A percentile compares a stretch with the other conserved stretches of the same genome.
Evolutionary conservation across 2,888 invertebrate species (phyloP).

Genomic region (Choristoneura rosaceana): DNA sequence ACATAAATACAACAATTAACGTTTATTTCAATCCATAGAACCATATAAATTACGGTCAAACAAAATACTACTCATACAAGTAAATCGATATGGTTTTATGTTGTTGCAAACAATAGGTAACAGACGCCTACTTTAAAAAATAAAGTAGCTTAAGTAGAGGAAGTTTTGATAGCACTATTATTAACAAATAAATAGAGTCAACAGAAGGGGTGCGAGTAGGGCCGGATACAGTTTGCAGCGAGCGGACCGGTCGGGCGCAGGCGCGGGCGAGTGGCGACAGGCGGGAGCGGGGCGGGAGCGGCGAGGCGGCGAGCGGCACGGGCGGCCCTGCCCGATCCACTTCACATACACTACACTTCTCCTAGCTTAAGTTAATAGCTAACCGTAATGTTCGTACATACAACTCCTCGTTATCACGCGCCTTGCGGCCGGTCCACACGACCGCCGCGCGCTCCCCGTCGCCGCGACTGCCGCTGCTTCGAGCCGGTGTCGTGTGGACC

Average conservation of each 20-base stretch:
- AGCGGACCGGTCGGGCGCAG: constrained; percentile 61
- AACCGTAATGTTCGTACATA: constrained; percentile 61
- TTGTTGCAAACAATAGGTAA: constrained; percentile 60
- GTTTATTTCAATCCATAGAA: constrained; percentile 85
- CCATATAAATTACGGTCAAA: constrained; percentile 82
- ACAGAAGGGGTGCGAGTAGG: constrained; percentile 40
- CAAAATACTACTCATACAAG: constrained; percentile 77
- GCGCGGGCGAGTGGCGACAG: constrained; percentile 70
- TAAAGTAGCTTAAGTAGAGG: constrained; percentile 50
- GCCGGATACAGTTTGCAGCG: constrained; percentile 37
- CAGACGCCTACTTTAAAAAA: constrained; percentile 46
- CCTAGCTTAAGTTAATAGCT: constrained; percentile 44
- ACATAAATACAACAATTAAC: constrained; percentile 81
- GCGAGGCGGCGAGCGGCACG: constrained; percentile 76
- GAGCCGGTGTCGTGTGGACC: constrained; percentile 37
- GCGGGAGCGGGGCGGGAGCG: constrained; percentile 65
- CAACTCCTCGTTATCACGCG: constrained; percentile 66
- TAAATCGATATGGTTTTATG: constrained; percentile 78
- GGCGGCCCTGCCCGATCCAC: constrained; percentile 50
- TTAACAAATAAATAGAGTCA: constrained; percentile 54
- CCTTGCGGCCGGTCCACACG: constrained; percentile 48
- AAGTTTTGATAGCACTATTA: constrained; percentile 35
- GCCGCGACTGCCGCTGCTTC: constrained; percentile 26
- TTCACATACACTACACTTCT: constrained; percentile 47
- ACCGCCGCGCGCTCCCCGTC: constrained; percentile 22